phyloP scores from a whole-genome alignment of 1,140 invertebrate species.

The Drosophila ironensis region DNA sequence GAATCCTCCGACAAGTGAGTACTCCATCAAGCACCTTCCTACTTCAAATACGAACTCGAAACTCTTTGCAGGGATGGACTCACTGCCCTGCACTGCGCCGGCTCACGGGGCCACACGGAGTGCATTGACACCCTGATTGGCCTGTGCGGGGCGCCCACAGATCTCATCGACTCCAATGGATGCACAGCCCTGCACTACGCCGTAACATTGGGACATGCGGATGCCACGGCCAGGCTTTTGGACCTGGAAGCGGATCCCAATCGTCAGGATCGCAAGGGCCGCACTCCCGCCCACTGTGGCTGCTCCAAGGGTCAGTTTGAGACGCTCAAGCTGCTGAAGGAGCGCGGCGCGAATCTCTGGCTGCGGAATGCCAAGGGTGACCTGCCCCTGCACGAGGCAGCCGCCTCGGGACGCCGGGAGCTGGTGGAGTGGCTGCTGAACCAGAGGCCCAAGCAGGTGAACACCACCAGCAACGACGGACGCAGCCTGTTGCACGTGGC shows the following conservation, averaged over 20 bases:
- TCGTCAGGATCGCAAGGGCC: slow-evolving; percentile 94
- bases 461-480: slow-evolving; percentile 95
- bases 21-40: too few species aligned
- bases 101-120: slow-evolving; percentile 95
- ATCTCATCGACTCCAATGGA: slow-evolving; percentile 93
- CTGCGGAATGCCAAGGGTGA: slow-evolving; percentile 95
- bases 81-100: slow-evolving; percentile 97
- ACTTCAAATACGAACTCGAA: too few species aligned
- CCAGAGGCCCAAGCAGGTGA: slow-evolving; percentile 91
- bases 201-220: slow-evolving; percentile 96
- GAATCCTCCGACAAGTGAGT: slow-evolving; percentile 89
- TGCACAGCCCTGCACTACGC: slow-evolving; percentile 98
- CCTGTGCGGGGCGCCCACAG: slow-evolving; percentile 93
- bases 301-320: slow-evolving; percentile 96
- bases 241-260: slow-evolving; percentile 95
- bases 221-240: slow-evolving; percentile 94
- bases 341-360: slow-evolving; percentile 95
- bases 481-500: slow-evolving; percentile 96
- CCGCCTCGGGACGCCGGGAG: slow-evolving; percentile 94
- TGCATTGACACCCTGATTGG: slow-evolving; percentile 95
- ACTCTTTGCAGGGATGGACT: slow-evolving; percentile 86
- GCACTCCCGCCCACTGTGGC: slow-evolving; percentile 90
- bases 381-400: slow-evolving; percentile 96
- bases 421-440: slow-evolving; percentile 93
- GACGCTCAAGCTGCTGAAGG: slow-evolving; percentile 84